Percentiles rank a stretch among this genome's conserved stretches.
Evolutionary conservation across 1,140 invertebrate species (phyloP).

Genomic region (Bombus consobrinus): DNA sequence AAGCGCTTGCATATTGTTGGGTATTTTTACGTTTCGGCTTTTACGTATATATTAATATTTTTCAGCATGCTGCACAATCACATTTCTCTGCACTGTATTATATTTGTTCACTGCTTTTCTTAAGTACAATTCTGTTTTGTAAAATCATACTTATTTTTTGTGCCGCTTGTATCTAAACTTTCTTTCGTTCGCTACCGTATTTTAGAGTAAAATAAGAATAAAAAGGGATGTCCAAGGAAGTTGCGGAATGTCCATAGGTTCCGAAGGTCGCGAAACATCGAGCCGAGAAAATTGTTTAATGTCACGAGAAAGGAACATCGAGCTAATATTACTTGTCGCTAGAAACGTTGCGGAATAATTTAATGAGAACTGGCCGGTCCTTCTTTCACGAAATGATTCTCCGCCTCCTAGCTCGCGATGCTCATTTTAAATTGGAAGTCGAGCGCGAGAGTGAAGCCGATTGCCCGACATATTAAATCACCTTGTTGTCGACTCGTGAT

Average conservation of each 20-base stretch:
- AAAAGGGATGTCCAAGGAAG: too few relatives aligned
- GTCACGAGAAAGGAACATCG: constrained; percentile 20
- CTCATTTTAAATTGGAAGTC: constrained; percentile 23
- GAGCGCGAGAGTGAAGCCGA: background rate
- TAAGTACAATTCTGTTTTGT: too few relatives aligned
- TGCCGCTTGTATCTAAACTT: too few relatives aligned
- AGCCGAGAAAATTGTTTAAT: constrained; percentile 30
- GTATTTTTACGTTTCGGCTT: too few relatives aligned
- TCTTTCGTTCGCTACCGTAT: too few relatives aligned
- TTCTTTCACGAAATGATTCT: constrained; percentile 16
- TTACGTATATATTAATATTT: too few relatives aligned
- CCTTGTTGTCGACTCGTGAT: background rate
- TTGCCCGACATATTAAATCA: constrained; percentile 18
- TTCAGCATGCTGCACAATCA: too few relatives aligned
- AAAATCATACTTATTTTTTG: too few relatives aligned
- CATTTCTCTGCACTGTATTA: too few relatives aligned
- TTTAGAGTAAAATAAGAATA: too few relatives aligned
- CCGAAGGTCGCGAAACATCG: background rate
- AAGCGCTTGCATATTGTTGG: too few relatives aligned
- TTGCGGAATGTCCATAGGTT: background rate
- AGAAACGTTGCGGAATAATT: constrained; percentile 45
- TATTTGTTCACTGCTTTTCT: too few relatives aligned
- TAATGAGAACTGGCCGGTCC: constrained; percentile 26
- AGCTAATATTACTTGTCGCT: constrained; percentile 39
- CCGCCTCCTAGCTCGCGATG: background rate